These are phyloP conservation scores for Otocyon megalotis DNA, from an alignment of 2,113 vertebrate species.

Conservation along the genomic window DNA sequence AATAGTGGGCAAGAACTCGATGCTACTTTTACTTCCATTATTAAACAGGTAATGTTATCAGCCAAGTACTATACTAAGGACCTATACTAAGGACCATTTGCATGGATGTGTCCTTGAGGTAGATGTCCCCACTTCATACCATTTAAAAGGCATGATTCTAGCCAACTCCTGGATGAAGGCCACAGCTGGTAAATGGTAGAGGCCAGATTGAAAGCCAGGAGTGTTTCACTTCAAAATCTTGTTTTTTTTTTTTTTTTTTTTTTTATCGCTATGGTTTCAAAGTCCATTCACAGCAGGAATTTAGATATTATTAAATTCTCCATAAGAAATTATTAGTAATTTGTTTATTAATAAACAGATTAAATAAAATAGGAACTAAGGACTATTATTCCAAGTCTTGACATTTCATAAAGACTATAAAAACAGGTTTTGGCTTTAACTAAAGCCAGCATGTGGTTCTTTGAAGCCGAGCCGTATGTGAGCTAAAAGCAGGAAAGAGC, in stretches of 20 bases:
- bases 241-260: background rate
- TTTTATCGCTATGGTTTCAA: background rate
- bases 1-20: background rate
- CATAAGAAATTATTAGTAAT: background rate
- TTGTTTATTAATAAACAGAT: background rate
- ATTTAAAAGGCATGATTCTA: background rate
- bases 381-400: background rate
- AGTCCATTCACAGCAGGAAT: background rate
- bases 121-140: accelerated
- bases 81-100: background rate
- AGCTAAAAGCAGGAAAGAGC: background rate
- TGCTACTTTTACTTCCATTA: background rate
- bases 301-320: background rate
- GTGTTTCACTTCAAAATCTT: background rate
- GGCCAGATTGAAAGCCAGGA: background rate
- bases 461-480: background rate
- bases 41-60: background rate
- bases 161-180: background rate
- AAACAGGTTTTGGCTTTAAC: constrained; percentile 15
- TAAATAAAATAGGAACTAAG: background rate
- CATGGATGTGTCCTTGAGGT: background rate
- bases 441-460: background rate
- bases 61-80: background rate
- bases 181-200: background rate
- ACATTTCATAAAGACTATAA: background rate